Conservation (phyloP, 1,140 invertebrate species). For the Hypothenemus hampei region DNA sequence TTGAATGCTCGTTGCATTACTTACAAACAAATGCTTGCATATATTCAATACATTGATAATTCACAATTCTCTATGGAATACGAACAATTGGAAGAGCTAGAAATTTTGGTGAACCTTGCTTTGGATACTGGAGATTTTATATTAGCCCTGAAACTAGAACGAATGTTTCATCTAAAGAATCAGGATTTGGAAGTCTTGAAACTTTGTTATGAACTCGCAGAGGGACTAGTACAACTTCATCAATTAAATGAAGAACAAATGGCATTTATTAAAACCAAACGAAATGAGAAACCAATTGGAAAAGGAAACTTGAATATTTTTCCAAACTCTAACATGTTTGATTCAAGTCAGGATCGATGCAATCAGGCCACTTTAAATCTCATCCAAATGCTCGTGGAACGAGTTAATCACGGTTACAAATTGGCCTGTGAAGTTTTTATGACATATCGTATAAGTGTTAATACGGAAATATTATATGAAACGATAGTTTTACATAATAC, state of each 20-base stretch:
- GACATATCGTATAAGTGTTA: conserved; percentile 52
- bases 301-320: too few relatives aligned
- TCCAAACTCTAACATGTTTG: too few relatives aligned
- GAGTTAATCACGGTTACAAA: conserved; percentile 49
- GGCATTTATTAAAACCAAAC: too few relatives aligned
- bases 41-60: conserved; percentile 18
- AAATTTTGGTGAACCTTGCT: conserved; percentile 14
- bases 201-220: conserved; percentile 49
- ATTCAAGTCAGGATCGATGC: too few relatives aligned
- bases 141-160: conserved; percentile 47
- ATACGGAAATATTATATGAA: conserved; percentile 52
- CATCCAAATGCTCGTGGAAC: conserved; percentile 38
- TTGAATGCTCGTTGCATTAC: conserved; percentile 6
- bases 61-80: conserved; percentile 3
- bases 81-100: conserved; percentile 20
- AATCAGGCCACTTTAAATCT: conserved; percentile 36
- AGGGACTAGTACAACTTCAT: conserved; percentile 44
- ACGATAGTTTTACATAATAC: conserved; percentile 48
- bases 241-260: conserved; percentile 43
- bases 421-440: conserved; percentile 52
- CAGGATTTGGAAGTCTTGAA: conserved; percentile 49
- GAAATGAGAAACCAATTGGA: too few relatives aligned
- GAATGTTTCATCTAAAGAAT: conserved; percentile 46
- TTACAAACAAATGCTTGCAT: conserved; percentile 32
- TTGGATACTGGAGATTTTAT: conserved; percentile 31